Conservation (phyloP, 1,140 invertebrate genomes). For the Cydia amplana region DNA sequence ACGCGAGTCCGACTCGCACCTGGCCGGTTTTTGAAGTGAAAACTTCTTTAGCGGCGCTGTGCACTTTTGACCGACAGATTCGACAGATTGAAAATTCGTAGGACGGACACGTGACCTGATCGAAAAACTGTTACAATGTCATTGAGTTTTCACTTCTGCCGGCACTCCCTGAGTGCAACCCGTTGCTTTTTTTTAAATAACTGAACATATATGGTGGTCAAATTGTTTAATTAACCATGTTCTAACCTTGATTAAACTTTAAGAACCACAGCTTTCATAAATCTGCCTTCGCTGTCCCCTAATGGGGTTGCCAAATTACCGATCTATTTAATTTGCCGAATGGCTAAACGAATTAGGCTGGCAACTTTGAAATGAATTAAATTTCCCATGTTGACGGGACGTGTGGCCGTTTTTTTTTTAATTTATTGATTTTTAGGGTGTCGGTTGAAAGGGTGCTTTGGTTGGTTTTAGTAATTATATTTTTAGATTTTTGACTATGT, state of each 20-base stretch:
- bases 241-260: background rate
- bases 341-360: constrained; percentile 77
- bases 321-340: constrained; percentile 78
- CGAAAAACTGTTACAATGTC: too few species aligned
- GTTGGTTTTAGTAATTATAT: background rate
- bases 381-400: constrained; percentile 56
- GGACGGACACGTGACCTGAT: too few species aligned
- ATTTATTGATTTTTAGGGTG: constrained; percentile 28
- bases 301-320: constrained; percentile 75
- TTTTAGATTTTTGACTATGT: background rate
- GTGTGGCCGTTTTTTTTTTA: constrained; percentile 20
- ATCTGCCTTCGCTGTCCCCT: constrained; percentile 52
- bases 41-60: too few species aligned
- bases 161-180: too few species aligned
- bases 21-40: too few species aligned
- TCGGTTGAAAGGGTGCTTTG: background rate
- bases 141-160: too few species aligned
- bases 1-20: too few species aligned
- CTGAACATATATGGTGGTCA: background rate
- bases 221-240: background rate
- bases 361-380: constrained; percentile 75
- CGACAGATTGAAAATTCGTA: too few species aligned
- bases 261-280: constrained; percentile 44
- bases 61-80: too few species aligned
- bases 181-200: too few species aligned